Percentiles rank a stretch among this genome's conserved stretches.
Conservation (phyloP, 2,888 invertebrate genomes). For the Tinea semifulvella region DNA sequence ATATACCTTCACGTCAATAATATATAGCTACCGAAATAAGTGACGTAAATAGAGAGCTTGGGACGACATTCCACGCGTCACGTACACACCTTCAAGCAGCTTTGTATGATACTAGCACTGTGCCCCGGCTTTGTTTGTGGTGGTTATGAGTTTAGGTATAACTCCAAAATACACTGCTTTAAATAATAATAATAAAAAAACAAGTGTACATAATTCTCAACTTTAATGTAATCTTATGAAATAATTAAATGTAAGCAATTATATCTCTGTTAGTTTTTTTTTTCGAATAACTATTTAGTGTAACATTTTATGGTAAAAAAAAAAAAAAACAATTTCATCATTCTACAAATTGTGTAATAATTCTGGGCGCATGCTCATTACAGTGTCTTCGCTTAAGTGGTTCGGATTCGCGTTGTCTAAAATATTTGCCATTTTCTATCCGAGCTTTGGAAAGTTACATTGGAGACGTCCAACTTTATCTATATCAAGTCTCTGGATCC, state of each 20-base stretch:
- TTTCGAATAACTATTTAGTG: no score
- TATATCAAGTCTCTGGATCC: neutral
- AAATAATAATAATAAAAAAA: no score
- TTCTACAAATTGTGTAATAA: constrained; percentile 13
- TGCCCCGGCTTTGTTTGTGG: no score
- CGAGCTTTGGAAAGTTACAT: neutral
- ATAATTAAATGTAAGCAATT: no score
- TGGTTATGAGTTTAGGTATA: no score
- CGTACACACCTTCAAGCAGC: constrained; percentile 31
- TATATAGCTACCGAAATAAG: constrained; percentile 6
- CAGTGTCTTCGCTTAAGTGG: neutral
- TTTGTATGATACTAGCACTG: no score
- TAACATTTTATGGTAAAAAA: no score
- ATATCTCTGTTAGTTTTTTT: no score
- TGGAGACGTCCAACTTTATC: constrained; percentile 7
- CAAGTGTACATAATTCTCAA: no score
- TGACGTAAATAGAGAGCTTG: neutral
- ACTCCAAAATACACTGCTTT: no score
- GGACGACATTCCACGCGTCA: constrained; percentile 32
- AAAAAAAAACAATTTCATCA: constrained; percentile 11
- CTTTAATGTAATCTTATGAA: no score
- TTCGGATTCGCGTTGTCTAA: neutral
- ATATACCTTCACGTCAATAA: no score
- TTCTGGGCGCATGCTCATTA: constrained; percentile 10
- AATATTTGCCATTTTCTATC: neutral